These are phyloP conservation scores for Otolemur crassicaudatus DNA, from an alignment of 2,797 vertebrate genomes.

Conservation along the genomic window DNA sequence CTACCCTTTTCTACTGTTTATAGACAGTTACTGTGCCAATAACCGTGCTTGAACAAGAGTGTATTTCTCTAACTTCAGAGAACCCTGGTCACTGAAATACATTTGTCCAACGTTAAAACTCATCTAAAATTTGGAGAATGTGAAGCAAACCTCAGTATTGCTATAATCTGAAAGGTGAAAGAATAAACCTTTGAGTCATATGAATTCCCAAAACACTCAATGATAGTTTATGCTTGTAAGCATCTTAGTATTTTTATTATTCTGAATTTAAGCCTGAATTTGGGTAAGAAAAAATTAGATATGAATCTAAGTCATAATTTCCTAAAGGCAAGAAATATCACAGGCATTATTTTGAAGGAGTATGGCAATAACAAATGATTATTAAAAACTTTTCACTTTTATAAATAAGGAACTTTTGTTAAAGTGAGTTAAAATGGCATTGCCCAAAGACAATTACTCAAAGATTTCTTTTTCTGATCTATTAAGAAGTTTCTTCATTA, in stretches of 20 bases:
- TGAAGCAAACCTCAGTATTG: not conserved
- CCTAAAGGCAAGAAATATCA: not conserved
- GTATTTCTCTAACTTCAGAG: not conserved
- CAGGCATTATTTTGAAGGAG: not conserved
- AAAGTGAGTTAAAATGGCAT: not conserved
- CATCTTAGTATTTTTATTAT: not conserved
- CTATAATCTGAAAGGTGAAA: not conserved
- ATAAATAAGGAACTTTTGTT: not conserved
- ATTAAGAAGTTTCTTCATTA: not conserved
- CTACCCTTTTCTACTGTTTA: no score
- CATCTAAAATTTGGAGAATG: slow-evolving; percentile 16
- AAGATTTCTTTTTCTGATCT: not conserved
- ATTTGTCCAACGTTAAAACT: not conserved
- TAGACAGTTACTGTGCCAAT: not conserved
- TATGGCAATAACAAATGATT: not conserved
- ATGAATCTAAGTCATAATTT: not conserved
- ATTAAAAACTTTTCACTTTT: not conserved
- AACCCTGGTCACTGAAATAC: not conserved
- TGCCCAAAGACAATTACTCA: not conserved
- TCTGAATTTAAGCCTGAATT: not conserved
- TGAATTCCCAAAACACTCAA: not conserved
- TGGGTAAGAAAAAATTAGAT: not conserved
- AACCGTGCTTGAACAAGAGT: not conserved
- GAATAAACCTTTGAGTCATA: not conserved
- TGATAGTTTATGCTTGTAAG: not conserved